A percentile compares a stretch with the other conserved stretches of the same genome.
phyloP scores from a whole-genome alignment of 2,797 vertebrate genomes.

The Falco novaeseelandiae region DNA sequence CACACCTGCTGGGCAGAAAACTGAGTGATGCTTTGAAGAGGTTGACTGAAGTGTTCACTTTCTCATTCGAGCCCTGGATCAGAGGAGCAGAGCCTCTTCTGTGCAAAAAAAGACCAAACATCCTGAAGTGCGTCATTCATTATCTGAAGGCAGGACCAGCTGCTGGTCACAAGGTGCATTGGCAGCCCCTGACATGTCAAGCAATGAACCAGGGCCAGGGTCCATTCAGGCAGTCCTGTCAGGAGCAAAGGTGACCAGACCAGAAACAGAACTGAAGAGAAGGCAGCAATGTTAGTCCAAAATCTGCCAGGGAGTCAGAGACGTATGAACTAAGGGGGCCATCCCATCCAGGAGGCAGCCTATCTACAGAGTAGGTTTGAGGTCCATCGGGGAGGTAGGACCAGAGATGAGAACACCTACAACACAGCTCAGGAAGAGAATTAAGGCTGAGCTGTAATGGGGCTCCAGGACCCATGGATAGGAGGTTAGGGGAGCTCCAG shows the following conservation, averaged over 20 bases:
- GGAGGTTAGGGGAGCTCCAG: background rate
- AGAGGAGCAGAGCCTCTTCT: background rate
- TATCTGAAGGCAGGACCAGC: background rate
- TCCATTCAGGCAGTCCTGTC: background rate
- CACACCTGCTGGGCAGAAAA: background rate
- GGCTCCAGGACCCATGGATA: rapidly evolving
- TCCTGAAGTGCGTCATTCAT: background rate
- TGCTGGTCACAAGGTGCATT: background rate
- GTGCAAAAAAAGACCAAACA: background rate
- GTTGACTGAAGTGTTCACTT: background rate
- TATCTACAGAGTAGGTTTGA: background rate
- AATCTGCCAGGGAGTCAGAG: background rate
- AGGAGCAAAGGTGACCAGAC: background rate
- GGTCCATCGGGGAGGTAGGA: background rate
- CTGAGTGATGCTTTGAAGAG: background rate
- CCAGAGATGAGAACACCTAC: background rate
- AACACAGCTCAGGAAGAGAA: background rate
- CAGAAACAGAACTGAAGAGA: background rate
- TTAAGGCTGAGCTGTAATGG: background rate
- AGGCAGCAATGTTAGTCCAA: background rate
- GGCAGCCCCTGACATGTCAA: background rate
- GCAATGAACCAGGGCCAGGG: background rate
- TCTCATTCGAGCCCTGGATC: background rate
- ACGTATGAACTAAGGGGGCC: rapidly evolving
- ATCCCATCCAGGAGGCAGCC: background rate